A percentile compares a stretch with the other conserved stretches of the same genome.
Evolutionary conservation across 2,113 vertebrate genomes (phyloP).

Genomic region (Cromileptes altivelis): DNA sequence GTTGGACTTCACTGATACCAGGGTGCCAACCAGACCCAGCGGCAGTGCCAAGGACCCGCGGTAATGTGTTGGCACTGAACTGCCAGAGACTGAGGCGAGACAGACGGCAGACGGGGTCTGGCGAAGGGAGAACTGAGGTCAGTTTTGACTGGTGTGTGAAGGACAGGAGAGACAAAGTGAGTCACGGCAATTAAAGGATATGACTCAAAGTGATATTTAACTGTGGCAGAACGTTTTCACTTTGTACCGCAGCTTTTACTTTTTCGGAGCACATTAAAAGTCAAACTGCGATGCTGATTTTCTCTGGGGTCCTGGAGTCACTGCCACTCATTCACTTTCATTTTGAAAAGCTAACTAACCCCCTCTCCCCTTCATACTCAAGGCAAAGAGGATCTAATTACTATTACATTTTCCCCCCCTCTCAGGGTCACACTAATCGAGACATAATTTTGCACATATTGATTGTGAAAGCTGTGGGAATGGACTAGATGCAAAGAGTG

Average conservation of each 20-base stretch:
- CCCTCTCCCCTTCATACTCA: constrained; percentile 29
- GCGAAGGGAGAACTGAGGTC: constrained; percentile 52
- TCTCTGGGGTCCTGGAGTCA: constrained; percentile 43
- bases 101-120: constrained; percentile 60
- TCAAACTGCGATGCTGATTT: constrained; percentile 26
- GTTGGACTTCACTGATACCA: constrained; percentile 65
- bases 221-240: constrained; percentile 43
- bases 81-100: constrained; percentile 68
- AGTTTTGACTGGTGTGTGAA: constrained; percentile 53
- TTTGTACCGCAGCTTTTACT: constrained; percentile 49
- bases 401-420: constrained; percentile 11
- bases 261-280: constrained; percentile 55
- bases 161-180: constrained; percentile 43
- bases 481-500: constrained; percentile 21
- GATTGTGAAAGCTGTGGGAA: constrained; percentile 57
- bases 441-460: constrained; percentile 64
- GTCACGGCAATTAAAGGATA: constrained; percentile 28
- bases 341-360: constrained; percentile 49
- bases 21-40: constrained; percentile 71
- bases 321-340: constrained; percentile 57
- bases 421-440: constrained; percentile 60
- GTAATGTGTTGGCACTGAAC: constrained; percentile 64
- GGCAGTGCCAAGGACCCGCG: constrained; percentile 65
- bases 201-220: constrained; percentile 43
- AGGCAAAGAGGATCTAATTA: constrained; percentile 58